Conservation (phyloP, 2,888 invertebrate genomes). For the Andrena bicolor region DNA sequence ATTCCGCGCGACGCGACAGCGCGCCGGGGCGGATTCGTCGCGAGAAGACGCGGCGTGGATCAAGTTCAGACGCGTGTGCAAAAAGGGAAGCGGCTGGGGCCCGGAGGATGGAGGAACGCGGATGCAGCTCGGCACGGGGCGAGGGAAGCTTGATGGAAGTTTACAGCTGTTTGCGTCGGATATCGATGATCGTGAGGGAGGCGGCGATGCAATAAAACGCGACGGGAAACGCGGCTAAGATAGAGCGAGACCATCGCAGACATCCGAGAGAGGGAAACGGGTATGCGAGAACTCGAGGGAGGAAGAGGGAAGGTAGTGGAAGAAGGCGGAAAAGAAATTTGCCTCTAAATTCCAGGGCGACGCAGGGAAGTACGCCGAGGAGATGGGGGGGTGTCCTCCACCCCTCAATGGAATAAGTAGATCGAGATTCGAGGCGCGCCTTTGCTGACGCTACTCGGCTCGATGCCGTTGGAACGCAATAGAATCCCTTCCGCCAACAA, state of each 20-base stretch:
- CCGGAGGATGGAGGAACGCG: conserved; percentile 36
- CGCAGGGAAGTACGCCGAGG: conserved; percentile 51
- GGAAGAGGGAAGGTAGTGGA: conserved; percentile 13
- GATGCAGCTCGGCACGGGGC: conserved; percentile 43
- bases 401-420: conserved; percentile 69
- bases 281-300: conserved; percentile 21
- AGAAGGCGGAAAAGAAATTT: conserved; percentile 71
- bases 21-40: conserved; percentile 16
- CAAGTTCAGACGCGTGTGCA: conserved; percentile 23
- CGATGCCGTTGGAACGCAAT: conserved; percentile 73
- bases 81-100: conserved; percentile 2
- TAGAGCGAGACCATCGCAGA: conserved; percentile 35
- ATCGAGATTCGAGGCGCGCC: conserved; percentile 72
- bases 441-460: conserved; percentile 73
- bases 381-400: conserved; percentile 53
- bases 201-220: conserved; percentile 74
- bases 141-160: conserved; percentile 72
- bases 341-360: conserved; percentile 72
- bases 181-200: conserved; percentile 76
- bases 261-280: conserved; percentile 16
- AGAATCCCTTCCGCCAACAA: conserved; percentile 73
- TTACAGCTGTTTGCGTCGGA: conserved; percentile 78
- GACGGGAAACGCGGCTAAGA: conserved; percentile 50
- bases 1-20: conserved; percentile 30
- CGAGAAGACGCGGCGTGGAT: conserved; percentile 31